Percentiles rank a stretch among this genome's conserved stretches.
These are phyloP conservation scores for Xiphophorus hellerii DNA, from an alignment of 2,113 vertebrate species.

Conservation along the genomic window DNA sequence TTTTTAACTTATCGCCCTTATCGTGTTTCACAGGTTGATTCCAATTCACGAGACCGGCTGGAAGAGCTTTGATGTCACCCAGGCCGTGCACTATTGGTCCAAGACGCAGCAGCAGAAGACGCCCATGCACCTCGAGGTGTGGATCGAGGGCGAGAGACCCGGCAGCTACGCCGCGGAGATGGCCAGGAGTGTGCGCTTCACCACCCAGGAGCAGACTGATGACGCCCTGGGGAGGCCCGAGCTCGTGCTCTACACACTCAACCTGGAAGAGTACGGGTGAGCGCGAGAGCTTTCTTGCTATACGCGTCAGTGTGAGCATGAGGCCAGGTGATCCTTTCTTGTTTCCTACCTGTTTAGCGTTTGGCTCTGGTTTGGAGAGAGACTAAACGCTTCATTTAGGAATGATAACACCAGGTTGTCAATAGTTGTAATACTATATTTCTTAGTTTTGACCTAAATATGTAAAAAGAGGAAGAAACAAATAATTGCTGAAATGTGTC, in stretches of 20 bases:
- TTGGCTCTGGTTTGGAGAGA: slow-evolving; percentile 1
- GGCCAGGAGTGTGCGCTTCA: slow-evolving; percentile 88
- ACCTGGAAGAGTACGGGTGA: slow-evolving; percentile 90
- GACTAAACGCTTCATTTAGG: no score
- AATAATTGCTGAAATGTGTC: no score
- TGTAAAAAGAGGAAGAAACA: not conserved
- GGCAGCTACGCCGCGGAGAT: slow-evolving; percentile 87
- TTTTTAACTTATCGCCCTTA: slow-evolving; percentile 47
- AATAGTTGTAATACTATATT: not conserved
- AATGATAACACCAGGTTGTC: not conserved
- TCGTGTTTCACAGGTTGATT: slow-evolving; percentile 83
- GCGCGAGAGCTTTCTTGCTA: slow-evolving; percentile 35
- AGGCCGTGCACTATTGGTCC: slow-evolving; percentile 94
- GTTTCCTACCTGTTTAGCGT: slow-evolving; percentile 17
- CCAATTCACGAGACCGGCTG: slow-evolving; percentile 90
- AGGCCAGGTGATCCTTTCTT: not conserved
- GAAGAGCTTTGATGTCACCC: slow-evolving; percentile 95
- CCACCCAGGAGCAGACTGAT: slow-evolving; percentile 83
- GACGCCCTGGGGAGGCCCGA: slow-evolving; percentile 86
- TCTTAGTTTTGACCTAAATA: not conserved
- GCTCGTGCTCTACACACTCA: slow-evolving; percentile 89
- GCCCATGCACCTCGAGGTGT: slow-evolving; percentile 92
- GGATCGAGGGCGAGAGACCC: slow-evolving; percentile 89
- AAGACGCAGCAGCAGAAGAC: slow-evolving; percentile 72
- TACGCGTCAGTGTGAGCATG: not conserved